These are phyloP conservation scores for Callimorpha dominula DNA, from an alignment of 2,888 invertebrate species.

Conservation along the genomic window DNA sequence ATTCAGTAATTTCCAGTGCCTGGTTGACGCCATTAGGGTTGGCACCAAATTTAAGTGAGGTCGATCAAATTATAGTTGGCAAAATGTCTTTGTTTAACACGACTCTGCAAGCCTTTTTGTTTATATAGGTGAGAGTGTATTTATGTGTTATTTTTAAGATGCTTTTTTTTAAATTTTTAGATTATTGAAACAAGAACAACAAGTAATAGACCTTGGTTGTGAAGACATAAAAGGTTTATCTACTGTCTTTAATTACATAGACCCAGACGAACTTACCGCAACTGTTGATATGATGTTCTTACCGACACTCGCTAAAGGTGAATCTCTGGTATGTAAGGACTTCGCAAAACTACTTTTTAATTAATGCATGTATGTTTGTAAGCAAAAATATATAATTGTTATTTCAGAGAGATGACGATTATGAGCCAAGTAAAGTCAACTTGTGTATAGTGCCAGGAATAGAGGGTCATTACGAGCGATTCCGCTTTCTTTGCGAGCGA, in stretches of 20 bases:
- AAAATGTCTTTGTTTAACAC: no score
- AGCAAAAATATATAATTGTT: not conserved
- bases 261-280: conserved; percentile 66
- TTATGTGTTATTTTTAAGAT: no score
- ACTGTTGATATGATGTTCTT: conserved; percentile 63
- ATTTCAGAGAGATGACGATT: conserved; percentile 60
- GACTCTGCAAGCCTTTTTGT: no score
- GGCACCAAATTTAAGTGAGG: no score
- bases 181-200: conserved; percentile 8
- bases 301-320: conserved; percentile 52
- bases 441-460: conserved; percentile 64
- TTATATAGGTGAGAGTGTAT: no score
- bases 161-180: conserved; percentile 3
- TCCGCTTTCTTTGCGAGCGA: conserved; percentile 56
- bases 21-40: no score
- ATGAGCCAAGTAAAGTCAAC: conserved; percentile 53
- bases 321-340: conserved; percentile 1
- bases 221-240: conserved; percentile 7
- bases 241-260: conserved; percentile 41
- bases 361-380: not conserved
- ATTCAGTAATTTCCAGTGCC: no score
- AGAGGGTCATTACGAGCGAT: conserved; percentile 62
- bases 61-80: no score
- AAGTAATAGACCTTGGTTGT: not conserved
- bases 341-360: not conserved